Evolutionary conservation across 2,888 invertebrate species (phyloP).

Genomic region (Slavum lentiscoides): DNA sequence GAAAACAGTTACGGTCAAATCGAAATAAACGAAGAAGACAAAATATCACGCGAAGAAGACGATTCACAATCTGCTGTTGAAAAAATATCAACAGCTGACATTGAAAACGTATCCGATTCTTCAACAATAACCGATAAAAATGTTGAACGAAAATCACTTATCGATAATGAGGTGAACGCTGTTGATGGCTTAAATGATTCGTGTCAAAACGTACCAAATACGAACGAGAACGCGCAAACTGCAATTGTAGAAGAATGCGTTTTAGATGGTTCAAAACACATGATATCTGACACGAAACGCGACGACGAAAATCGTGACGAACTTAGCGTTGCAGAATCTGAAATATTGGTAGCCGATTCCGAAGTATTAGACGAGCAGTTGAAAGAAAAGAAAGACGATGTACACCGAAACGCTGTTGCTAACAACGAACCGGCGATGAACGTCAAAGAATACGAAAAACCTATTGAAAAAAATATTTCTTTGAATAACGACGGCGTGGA

Average conservation of each 20-base stretch:
- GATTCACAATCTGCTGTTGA: not conserved
- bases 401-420: not conserved
- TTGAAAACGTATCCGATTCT: not conserved
- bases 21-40: not conserved
- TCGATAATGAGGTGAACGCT: not conserved
- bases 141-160: not conserved
- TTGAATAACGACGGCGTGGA: not conserved
- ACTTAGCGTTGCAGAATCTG: not conserved
- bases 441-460: conserved; percentile 50
- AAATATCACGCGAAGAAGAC: not conserved
- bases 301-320: not conserved
- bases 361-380: not conserved
- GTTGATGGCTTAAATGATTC: not conserved
- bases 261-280: not conserved
- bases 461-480: not conserved
- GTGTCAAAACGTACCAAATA: not conserved
- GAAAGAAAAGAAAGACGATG: not conserved
- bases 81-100: not conserved
- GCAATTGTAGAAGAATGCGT: not conserved
- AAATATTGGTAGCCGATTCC: not conserved
- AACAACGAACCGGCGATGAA: conserved; percentile 48
- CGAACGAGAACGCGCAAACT: not conserved
- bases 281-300: not conserved
- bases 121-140: not conserved
- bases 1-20: not conserved